Evolutionary conservation across 2,113 vertebrate species (phyloP), one percentile per base, ranked within the genome.

Genomic region (Equus przewalskii): DNA sequence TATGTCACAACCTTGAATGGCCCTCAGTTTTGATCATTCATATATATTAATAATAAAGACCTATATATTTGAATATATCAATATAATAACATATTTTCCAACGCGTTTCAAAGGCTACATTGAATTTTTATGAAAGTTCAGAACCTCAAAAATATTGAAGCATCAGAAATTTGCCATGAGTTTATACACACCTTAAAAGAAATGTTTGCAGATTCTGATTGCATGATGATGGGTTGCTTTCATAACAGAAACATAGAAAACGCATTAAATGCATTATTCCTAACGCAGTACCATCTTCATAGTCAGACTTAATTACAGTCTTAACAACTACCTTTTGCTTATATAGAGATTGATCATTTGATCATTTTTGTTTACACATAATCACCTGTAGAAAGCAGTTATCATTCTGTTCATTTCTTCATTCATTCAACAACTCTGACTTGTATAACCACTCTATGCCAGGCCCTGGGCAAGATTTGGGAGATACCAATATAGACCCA

Each of bases 291-390:
- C 58, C 70, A 91, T 78, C 44, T 97, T 97, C 83, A 90, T 30
- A 92, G 85, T 97, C 95, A 97, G 70, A 91, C 67, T 94, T 97
- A 97, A 94, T 97, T 95, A 44, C 54, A 95, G 94, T 81, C 92
- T 97, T 87, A 96, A 94, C 81, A 96, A 88, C 60, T 24, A 95
- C 16, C 72, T 94, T 96, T 83, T 85, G 19, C 84, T 97, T 65
- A 91, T 28, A 81, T 76, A 82, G 83, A 91, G 87, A 94, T 49
- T 81, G 88, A 94, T 91, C 91, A 72, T 97, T 95, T 96, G 67
- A 92, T 87, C 36, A 41, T 70, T 92, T 91, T 64, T 89, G 67
- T 93, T 92, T 94, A 83, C 24, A 90, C 22, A 70, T 56, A 95
- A 97, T 95, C 79, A 94, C 51, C 44, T 83, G 14, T 80, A 80